A percentile compares a stretch with the other conserved stretches of the same genome.
These are phyloP conservation scores for Dolichoris vasculosae DNA, from an alignment of 1,140 invertebrate genomes.

Conservation along the genomic window DNA sequence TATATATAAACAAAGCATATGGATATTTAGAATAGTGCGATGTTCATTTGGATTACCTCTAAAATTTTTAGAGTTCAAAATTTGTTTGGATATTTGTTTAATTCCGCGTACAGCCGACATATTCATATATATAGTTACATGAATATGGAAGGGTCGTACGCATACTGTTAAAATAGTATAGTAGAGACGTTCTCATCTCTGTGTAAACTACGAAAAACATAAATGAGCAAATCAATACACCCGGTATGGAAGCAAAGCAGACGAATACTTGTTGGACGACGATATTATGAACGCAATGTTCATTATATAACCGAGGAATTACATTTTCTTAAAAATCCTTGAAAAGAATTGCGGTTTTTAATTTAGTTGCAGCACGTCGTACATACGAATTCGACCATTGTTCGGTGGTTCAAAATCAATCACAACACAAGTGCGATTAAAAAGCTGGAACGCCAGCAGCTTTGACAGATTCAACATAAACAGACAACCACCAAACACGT, in stretches of 20 bases:
- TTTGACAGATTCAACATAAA: conserved; percentile 38
- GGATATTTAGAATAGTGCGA: too few species aligned
- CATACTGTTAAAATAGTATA: too few species aligned
- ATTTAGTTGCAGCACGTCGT: background rate
- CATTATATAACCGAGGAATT: conserved; percentile 32
- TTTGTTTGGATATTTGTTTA: too few species aligned
- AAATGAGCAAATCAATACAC: conserved; percentile 40
- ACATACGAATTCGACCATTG: background rate
- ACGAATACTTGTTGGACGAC: background rate
- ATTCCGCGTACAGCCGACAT: too few species aligned
- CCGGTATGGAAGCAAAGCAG: conserved; percentile 38
- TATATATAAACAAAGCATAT: too few species aligned
- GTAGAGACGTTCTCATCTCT: too few species aligned
- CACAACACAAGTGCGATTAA: background rate
- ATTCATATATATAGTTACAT: too few species aligned
- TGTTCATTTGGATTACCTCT: too few species aligned
- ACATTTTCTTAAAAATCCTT: conserved; percentile 5
- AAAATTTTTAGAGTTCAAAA: too few species aligned
- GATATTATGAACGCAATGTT: conserved; percentile 15
- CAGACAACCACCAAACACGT: background rate
- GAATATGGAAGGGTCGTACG: too few species aligned
- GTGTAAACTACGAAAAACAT: background rate
- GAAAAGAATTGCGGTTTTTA: background rate
- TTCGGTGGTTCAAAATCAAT: background rate
- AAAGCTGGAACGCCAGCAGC: background rate